Base-by-base conservation (phyloP, 2,797 vertebrate genomes). In the Potorous gilbertii region DNA sequence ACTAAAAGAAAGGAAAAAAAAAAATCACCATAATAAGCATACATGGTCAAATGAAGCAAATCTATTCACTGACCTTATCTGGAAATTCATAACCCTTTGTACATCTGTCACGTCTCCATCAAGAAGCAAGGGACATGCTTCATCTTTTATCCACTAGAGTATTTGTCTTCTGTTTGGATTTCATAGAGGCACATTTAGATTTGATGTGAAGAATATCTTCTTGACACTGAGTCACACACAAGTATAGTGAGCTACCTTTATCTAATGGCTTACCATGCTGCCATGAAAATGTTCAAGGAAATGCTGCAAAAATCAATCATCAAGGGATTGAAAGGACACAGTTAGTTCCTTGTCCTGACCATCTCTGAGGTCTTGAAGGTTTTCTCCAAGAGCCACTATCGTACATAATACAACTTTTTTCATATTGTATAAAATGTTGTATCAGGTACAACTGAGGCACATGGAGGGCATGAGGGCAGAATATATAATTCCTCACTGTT, bases 351-450 rank as follows among this genome's bases (percentile, higher is more conserved):
- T 50, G 74, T 87, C 40, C 40, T 87, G 21, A 24, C 8, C 74
- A 27, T 87, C 21, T 87, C 74, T 50, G 21, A 87, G 24, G 74
- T 46, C 74, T 27, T 24, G 74, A 74, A 74, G n/a, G 74, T 46
- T 50, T 87, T 87, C 74, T 87, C 74, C 74, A 87, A 87, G 40
- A 87, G 40, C 74, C 74, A 46, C 74, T 46, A 87, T 46, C 50
- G 74, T 87, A 87, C 74, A 46, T 50, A 87, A 87, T 87, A 87
- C 74, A 87, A 87, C 74, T 87, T 87, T 87, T 21, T 87, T 87
- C 9, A 87, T 46, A 46, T 27, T 27, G n/a, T 12, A 46, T 87
- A 46, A 87, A 87, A 87, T 46, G 74, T 87, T 87, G 40, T 11
- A 87, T 87, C 21, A 46, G 74, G 74, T 87, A 87, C 74, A 87